Evolutionary conservation across 92 coral and sea anemone genomes (phyloP).

Genomic region (Meandrina meandrites): DNA sequence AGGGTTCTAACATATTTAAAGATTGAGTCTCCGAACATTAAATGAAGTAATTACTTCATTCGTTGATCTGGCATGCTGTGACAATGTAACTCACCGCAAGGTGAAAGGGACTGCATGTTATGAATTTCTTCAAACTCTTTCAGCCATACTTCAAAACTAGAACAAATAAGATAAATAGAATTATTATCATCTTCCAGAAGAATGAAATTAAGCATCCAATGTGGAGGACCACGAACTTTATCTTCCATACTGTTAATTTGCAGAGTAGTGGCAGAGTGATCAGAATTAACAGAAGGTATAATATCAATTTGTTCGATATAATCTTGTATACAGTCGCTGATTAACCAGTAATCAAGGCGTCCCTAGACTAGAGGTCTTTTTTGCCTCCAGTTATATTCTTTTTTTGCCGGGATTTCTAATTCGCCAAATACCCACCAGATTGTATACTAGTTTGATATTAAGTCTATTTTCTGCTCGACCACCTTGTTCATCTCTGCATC

Average conservation of each 20-base stretch:
- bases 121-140: slow-evolving; percentile 2
- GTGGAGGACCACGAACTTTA: neutral
- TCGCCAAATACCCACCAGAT: slow-evolving; percentile 9
- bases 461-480: neutral
- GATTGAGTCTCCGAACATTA: too few species aligned
- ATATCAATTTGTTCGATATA: too few species aligned
- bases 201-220: neutral
- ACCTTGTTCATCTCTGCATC: neutral
- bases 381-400: neutral
- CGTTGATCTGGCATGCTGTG: too few species aligned
- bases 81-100: too few species aligned
- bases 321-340: too few species aligned
- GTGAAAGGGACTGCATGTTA: too few species aligned
- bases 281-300: too few species aligned
- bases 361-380: neutral
- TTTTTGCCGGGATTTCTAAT: too few species aligned
- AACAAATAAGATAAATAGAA: neutral
- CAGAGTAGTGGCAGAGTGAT: too few species aligned
- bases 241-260: neutral
- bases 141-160: neutral
- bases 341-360: neutral
- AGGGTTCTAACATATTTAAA: too few species aligned
- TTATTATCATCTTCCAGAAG: neutral
- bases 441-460: neutral
- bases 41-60: too few species aligned